Base-by-base conservation (phyloP, 2,888 invertebrate species). In the Bombylius discolor region DNA sequence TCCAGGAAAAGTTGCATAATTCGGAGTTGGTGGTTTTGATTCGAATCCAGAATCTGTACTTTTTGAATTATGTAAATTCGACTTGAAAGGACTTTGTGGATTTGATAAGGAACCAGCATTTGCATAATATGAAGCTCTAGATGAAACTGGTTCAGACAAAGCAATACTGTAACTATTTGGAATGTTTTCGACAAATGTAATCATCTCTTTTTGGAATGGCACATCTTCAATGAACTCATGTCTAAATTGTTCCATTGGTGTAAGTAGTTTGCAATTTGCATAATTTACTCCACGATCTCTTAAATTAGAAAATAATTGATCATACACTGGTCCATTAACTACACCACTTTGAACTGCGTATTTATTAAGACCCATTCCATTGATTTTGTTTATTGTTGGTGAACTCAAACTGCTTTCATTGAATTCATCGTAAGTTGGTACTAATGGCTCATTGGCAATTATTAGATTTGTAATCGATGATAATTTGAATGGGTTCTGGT, bases 241-340 rank as follows among this genome's bases (percentile, higher is more conserved):
- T 13, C 81, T 73, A 62, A 81, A 76, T 4, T 76, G 68, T 62
- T 79, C 78, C 11, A 81, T 76, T 2, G 81, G 81, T 58, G 77
- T 74, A 50, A 81, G 64, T 56, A 81, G 73, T 23, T 78, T 77
- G 63, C 81, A 81, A 62, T 76, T 73, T 5, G 71, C 69, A 32
- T 78, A 73, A 1, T 77, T 73, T 60, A 81, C 76, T 59, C 77
- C 78, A 54, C 79, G 73, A 47, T 78, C 78, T 49, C 73, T 75
- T 34, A 81, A 67, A 59, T 78, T 75, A 57, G 77, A 77, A 56
- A 81, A 75, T 5, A 81, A 68, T 61, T 78, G 79, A 58, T 81
- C 80, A 61, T 81, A 81, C 42, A 80, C 77, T 0, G 79, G 79
- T 0, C 79, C 79, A 65, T 81, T 80, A 64, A 79, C 77, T 1